Conservation (phyloP, 2,113 vertebrate species). For the Phoenicopterus ruber region DNA sequence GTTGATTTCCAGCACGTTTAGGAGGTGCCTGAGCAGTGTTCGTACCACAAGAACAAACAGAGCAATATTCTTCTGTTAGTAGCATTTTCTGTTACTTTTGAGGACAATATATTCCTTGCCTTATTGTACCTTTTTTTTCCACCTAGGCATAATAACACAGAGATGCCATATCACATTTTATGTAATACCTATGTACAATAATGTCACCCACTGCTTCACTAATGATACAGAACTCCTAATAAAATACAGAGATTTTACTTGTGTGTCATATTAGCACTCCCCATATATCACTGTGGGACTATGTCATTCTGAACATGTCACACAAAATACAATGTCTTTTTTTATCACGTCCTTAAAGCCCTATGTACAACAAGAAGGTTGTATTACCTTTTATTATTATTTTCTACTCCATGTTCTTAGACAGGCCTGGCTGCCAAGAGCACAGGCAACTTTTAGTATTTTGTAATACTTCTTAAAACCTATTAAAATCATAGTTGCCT, state of each 20-base stretch:
- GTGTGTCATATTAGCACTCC: rapidly evolving
- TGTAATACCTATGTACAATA: not conserved
- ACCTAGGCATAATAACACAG: not conserved
- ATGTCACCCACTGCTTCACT: not conserved
- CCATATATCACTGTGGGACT: not conserved
- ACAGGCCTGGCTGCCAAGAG: not conserved
- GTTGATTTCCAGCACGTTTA: not conserved
- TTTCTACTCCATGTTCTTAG: not conserved
- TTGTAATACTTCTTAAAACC: not conserved
- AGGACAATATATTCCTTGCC: not conserved
- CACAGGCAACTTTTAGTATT: not conserved
- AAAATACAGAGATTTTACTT: not conserved
- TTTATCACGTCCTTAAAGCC: not conserved
- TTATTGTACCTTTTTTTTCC: not conserved
- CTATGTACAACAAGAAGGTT: not conserved
- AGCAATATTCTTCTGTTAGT: not conserved
- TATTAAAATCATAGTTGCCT: not conserved
- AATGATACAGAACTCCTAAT: not conserved
- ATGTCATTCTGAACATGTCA: not conserved
- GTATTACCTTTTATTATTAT: not conserved
- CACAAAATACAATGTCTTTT: not conserved
- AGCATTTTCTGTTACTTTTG: not conserved
- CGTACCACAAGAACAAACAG: not conserved
- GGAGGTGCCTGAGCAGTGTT: not conserved
- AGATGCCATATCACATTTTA: not conserved